phyloP scores from a whole-genome alignment of 2,113 vertebrate genomes.

The Stegostoma tigrinum region DNA sequence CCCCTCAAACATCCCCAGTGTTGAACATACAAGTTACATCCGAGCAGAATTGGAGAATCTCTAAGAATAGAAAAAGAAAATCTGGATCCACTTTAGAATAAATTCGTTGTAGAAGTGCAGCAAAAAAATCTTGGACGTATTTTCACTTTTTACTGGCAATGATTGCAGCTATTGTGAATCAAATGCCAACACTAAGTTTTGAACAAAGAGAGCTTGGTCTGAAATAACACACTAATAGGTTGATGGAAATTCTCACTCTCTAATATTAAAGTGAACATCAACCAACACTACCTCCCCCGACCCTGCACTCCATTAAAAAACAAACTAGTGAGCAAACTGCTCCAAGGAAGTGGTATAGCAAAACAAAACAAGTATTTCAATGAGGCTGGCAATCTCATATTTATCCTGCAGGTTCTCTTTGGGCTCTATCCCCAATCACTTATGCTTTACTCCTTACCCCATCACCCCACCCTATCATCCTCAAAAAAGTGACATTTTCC shows the following conservation, averaged over 20 bases:
- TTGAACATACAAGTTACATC: not conserved
- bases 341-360: not conserved
- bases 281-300: not conserved
- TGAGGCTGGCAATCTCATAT: not conserved
- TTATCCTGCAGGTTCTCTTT: not conserved
- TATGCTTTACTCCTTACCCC: too few species aligned
- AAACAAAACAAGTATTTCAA: not conserved
- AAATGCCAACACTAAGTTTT: not conserved
- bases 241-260: not conserved
- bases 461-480: too few species aligned
- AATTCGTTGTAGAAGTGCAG: not conserved
- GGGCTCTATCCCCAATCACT: too few species aligned
- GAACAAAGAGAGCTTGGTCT: conserved; percentile 10
- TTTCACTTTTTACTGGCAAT: conserved; percentile 14
- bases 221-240: not conserved
- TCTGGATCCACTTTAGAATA: conserved; percentile 29
- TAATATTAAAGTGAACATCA: not conserved
- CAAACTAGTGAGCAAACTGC: not conserved
- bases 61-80: not conserved
- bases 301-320: not conserved
- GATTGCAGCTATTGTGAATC: not conserved
- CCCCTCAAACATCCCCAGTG: conserved; percentile 3
- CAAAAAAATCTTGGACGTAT: conserved; percentile 2
- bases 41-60: not conserved
- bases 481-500: too few species aligned